Percentiles rank a stretch among this genome's conserved stretches.
Evolutionary conservation across 2,113 vertebrate species (phyloP).

Genomic region (Chloropsis hardwickii): DNA sequence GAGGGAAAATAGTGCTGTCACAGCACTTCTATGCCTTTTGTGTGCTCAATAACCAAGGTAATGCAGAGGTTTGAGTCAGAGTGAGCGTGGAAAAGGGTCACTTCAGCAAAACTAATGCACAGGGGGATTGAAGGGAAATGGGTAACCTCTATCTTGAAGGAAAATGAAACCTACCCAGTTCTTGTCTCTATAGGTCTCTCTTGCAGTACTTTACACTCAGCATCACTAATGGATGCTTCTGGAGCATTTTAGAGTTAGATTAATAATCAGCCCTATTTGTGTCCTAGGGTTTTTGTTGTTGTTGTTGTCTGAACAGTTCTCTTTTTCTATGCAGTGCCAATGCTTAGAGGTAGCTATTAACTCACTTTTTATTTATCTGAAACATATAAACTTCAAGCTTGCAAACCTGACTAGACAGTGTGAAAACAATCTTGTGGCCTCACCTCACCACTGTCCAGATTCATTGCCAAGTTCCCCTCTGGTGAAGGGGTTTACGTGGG

Average conservation of each 20-base stretch:
- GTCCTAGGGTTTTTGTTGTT: not conserved
- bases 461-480: not conserved
- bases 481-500: not conserved
- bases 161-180: not conserved
- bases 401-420: not conserved
- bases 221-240: not conserved
- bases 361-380: not conserved
- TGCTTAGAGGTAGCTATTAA: not conserved
- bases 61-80: not conserved
- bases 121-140: not conserved
- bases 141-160: not conserved
- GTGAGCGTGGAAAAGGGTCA: not conserved
- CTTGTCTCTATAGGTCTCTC: not conserved
- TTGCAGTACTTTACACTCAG: not conserved
- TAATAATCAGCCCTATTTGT: not conserved
- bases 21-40: not conserved
- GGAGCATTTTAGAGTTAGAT: not conserved
- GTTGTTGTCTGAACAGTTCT: not conserved
- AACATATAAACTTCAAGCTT: not conserved
- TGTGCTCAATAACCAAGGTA: not conserved
- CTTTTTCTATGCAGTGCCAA: not conserved
- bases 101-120: not conserved
- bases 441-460: not conserved
- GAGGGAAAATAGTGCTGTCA: not conserved
- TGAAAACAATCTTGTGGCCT: not conserved